Base-by-base conservation (phyloP, 35 echinoderm and acorn worm genomes). In the Apostichopus japonicus region DNA sequence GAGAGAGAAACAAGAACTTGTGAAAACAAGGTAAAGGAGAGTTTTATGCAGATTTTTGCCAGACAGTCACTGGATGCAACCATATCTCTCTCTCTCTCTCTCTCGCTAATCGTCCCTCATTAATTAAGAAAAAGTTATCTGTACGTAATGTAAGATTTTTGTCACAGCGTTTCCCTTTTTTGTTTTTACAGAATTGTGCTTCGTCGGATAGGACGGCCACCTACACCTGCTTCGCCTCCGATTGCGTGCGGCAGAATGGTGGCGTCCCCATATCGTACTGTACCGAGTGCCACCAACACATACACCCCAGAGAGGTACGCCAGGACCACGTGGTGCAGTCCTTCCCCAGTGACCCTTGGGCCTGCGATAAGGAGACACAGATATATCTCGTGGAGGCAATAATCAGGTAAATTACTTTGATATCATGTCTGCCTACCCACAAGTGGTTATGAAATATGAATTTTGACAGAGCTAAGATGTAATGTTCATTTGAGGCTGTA, bases 321-420 rank as follows among this genome's bases (percentile, higher is more conserved):
- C 78, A 88, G 76, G 92, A 95, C n/a, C 97, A 99, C 59, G 92
- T 96, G 56, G 82, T 95, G 1, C 97, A 96, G 57, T 95, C 94
- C 19, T 96, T 99, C 65, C 97, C 97, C 10, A 77, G 54, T 54
- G 97, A 99, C 56, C 97, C 97, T 15, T 94, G 95, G 91, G 83
- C 91, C 25, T 94, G 95, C 83, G 93, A 96, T 23, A 96, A 96
- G 84, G 97, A 99, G 89, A 96, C 93, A 19, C 95, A 96, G 93
- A 94, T 78, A 72, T 94, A 94, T 72, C 91, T 99, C 56, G 93
- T 94, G 65, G 97, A 99, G 54, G 95, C 95, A 67, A 96, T 99
- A 16, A 96, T 99, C 10, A 99, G 95, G 97, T 99, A 79, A 79
- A 44, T 10, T 67, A 9, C 19, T 67, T 67, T 67, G 8, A 55